Base-by-base conservation (phyloP, 2,113 vertebrate genomes). In the Theristicus caerulescens region DNA sequence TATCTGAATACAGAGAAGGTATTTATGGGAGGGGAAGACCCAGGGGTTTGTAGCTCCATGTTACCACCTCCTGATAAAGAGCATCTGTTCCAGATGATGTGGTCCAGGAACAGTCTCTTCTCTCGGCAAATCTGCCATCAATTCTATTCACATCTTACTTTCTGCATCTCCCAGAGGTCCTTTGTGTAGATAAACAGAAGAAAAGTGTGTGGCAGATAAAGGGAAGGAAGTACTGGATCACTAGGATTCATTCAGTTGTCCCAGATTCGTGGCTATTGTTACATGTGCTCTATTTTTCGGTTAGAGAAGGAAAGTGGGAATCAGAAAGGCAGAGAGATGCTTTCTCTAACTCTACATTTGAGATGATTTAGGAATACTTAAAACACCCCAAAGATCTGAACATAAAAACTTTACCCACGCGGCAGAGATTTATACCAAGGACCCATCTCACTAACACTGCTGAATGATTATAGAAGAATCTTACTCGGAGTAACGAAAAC, bases 251-350 rank as follows among this genome's bases (percentile, higher is more conserved):
- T 25, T 49, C 14, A 7, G 6, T 25, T 89, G 46, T 61, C 25
- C 13, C 13, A 69, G 13, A 16, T 55, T 65, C 0, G 0, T 0
- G 2, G 3, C 6, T 79, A 10, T 14, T 36, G 42, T 86, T 38
- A 59, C 10, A 7, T 0, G 0, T 51, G 16, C 54, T 61, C 22
- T 2, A 4, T 54, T 87, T 83, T 92, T 55, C 0, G 0, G 8
- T 40, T 67, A 42, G 21, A 55, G 27, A 36, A 80, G 27, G 59
- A 52, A 38, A 67, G 21, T 32, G 16, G 10, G 55, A 79, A 64
- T 70, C 4, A 1, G 18, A 85, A 87, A 65, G 16, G 19, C 27
- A 59, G 52, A 51, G 62, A 84, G 19, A 47, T 13, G 24, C 10
- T 81, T 92, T 74, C 55, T 72, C 5, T 34, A 44, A 2, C 2